Evolutionary conservation across 1,140 invertebrate species (phyloP).

Genomic region (Cotesia vestalis): DNA sequence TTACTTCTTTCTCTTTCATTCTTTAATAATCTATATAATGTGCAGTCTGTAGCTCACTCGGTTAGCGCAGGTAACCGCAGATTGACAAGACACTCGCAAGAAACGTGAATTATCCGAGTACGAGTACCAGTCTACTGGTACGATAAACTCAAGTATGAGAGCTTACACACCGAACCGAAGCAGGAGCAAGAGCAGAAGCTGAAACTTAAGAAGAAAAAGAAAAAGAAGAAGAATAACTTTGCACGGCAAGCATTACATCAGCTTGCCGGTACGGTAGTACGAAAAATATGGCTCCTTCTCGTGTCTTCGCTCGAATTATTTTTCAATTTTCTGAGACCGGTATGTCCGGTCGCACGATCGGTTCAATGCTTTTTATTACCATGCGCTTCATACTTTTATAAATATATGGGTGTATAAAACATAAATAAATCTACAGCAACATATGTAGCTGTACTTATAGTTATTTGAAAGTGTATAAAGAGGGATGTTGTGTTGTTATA

Average conservation of each 20-base stretch:
- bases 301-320: slow-evolving; percentile 41
- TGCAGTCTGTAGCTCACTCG: not conserved
- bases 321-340: slow-evolving; percentile 37
- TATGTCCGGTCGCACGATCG: slow-evolving; percentile 41
- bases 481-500: too few relatives aligned
- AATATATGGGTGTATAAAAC: not conserved
- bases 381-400: slow-evolving; percentile 23
- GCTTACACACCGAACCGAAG: too few relatives aligned
- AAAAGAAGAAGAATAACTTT: too few relatives aligned
- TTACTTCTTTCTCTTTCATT: slow-evolving; percentile 8
- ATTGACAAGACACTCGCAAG: slow-evolving; percentile 39
- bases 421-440: slow-evolving; percentile 2
- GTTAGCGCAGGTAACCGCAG: slow-evolving; percentile 36
- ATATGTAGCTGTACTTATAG: not conserved
- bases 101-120: slow-evolving; percentile 40
- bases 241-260: not conserved
- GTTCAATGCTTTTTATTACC: slow-evolving; percentile 26
- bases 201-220: not conserved
- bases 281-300: slow-evolving; percentile 38
- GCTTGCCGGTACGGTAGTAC: not conserved
- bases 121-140: not conserved
- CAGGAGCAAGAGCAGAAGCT: too few relatives aligned
- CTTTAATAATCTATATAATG: slow-evolving; percentile 2
- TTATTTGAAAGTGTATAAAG: too few relatives aligned
- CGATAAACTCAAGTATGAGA: too few relatives aligned